A percentile compares a stretch with the other conserved stretches of the same genome.
phyloP scores from a whole-genome alignment of 2,888 invertebrate species.

The Lamellibrachia columna region DNA sequence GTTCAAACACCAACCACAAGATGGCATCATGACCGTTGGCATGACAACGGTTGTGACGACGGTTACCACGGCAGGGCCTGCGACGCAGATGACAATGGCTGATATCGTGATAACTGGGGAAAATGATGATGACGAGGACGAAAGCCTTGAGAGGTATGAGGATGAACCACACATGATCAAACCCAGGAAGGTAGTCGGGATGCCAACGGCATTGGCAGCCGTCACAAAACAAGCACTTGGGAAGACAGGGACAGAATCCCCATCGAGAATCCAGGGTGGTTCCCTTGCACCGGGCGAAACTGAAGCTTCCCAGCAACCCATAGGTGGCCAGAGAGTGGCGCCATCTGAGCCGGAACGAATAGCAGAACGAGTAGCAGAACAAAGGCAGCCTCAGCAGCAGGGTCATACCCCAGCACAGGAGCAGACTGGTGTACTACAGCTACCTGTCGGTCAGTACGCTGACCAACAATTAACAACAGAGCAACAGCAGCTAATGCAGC shows the following conservation, averaged over 20 bases:
- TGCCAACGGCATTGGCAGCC: background rate
- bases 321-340: background rate
- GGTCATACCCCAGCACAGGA: conserved; percentile 16
- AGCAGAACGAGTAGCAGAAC: background rate
- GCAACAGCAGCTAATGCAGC: background rate
- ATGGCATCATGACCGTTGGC: background rate
- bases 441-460: background rate
- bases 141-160: conserved; percentile 2
- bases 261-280: background rate
- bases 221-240: background rate
- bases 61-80: background rate
- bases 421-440: background rate
- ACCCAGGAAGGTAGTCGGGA: background rate
- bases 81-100: background rate
- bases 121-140: conserved; percentile 7
- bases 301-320: background rate
- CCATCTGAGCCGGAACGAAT: background rate
- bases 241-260: background rate
- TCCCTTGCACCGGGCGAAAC: background rate
- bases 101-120: background rate
- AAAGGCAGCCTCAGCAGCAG: background rate
- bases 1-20: background rate
- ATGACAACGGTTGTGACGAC: background rate
- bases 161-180: conserved; percentile 17
- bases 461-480: background rate